Conservation (phyloP, 2,888 invertebrate species). For the Aphodius sticticus region DNA sequence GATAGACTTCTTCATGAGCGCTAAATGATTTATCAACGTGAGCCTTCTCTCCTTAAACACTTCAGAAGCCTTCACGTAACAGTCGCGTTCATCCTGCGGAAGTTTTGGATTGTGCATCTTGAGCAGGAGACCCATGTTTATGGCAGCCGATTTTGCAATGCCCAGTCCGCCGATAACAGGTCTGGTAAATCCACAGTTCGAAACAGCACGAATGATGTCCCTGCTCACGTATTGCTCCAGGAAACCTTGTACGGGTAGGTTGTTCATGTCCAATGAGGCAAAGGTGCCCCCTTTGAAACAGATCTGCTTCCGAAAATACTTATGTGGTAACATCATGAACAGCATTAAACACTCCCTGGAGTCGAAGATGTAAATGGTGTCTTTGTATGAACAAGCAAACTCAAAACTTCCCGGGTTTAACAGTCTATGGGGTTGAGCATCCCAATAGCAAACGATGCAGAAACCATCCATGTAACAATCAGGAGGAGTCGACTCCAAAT, state of each 20-base stretch:
- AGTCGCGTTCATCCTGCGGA: conserved; percentile 48
- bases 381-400: conserved; percentile 62
- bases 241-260: conserved; percentile 67
- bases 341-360: conserved; percentile 61
- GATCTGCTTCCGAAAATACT: conserved; percentile 62
- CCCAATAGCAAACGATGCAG: conserved; percentile 69
- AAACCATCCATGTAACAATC: conserved; percentile 64
- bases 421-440: conserved; percentile 62
- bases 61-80: conserved; percentile 59
- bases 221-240: conserved; percentile 68
- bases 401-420: conserved; percentile 60
- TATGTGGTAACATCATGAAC: conserved; percentile 64
- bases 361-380: conserved; percentile 67
- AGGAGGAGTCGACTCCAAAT: conserved; percentile 39
- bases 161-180: conserved; percentile 70
- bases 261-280: conserved; percentile 60
- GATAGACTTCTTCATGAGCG: conserved; percentile 59
- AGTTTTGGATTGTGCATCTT: conserved; percentile 63
- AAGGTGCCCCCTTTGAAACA: conserved; percentile 54
- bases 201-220: conserved; percentile 65
- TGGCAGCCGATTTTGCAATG: conserved; percentile 62
- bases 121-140: conserved; percentile 66
- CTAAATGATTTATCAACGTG: conserved; percentile 55
- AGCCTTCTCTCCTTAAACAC: conserved; percentile 55
- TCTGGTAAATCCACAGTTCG: conserved; percentile 62